Evolutionary conservation across 1,140 invertebrate species (phyloP).

Genomic region (Paralvinella palmiformis): DNA sequence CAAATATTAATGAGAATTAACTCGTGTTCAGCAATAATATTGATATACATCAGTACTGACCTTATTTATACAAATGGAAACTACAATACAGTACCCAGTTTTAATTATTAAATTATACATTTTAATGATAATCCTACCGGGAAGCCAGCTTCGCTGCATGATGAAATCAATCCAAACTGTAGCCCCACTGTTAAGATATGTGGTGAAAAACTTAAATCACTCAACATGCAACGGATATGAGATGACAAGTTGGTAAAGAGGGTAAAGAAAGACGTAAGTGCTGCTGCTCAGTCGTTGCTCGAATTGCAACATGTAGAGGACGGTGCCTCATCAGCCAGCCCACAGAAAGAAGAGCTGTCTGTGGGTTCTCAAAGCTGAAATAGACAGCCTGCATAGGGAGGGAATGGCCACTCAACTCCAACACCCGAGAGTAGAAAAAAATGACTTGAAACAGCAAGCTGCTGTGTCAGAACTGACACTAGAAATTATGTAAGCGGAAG

Average conservation of each 20-base stretch:
- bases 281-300: neutral
- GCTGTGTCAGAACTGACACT: neutral
- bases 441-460: slow-evolving; percentile 1
- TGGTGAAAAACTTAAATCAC: neutral
- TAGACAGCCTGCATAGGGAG: neutral
- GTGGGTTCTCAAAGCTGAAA: neutral
- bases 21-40: too few relatives aligned
- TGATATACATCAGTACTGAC: too few relatives aligned
- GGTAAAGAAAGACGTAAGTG: neutral
- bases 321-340: neutral
- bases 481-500: neutral
- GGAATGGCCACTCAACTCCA: neutral
- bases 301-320: neutral
- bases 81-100: neutral
- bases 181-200: neutral
- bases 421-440: neutral
- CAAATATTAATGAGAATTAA: too few relatives aligned
- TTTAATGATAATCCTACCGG: neutral
- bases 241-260: neutral
- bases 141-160: neutral
- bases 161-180: neutral
- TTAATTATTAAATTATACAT: neutral
- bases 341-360: neutral
- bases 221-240: neutral
- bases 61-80: too few relatives aligned